Evolutionary conservation across 2,797 vertebrate species (phyloP), one percentile per base, ranked within the genome.

Genomic region (Limnodromus scolopaceus): DNA sequence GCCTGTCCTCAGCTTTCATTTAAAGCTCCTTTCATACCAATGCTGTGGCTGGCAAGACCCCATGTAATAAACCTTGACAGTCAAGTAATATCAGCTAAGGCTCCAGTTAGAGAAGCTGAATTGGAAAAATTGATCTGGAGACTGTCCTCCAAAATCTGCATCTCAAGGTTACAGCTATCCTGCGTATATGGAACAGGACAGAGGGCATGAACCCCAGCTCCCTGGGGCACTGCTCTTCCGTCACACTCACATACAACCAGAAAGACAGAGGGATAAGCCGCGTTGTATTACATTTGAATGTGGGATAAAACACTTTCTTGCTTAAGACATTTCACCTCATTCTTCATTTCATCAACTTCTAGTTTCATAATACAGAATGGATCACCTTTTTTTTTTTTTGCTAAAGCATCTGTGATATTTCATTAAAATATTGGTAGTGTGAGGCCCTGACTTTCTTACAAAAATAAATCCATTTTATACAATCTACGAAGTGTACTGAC

Each of bases 81-180:
- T 34, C 66, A 60, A 65, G 27, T 93, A 84, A 45, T 87, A 95
- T 72, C 89, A 88, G 32, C 45, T 60, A 51, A 28, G 27, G 64
- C 75, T 91, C 46, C 53, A 27, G 76, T 84, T 84, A 89, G 69
- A 83, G 64, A 85, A 86, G 60, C 23, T 78, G 41, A 94, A 87
- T 34, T 75, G 28, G 68, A 89, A 92, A 87, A 93, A 96, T n/a
- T 75, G 75, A 93, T 97, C 86, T 90, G 71, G 76, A 57, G 53
- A 10, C 49, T 81, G 93, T 84, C 92, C 96, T 97, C 86, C 77
- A 90, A 81, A 95, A 76, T 43, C 75, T 91, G 14, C 58, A 45
- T 54, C 78, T 92, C 96, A 97, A 97, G 96, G 97, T 97, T 95
- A 96, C 57, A 39, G 17, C 23, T 22, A 78, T 76, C 45, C 39